phyloP scores from a whole-genome alignment of 2,113 vertebrate species.

The Fulica atra region DNA sequence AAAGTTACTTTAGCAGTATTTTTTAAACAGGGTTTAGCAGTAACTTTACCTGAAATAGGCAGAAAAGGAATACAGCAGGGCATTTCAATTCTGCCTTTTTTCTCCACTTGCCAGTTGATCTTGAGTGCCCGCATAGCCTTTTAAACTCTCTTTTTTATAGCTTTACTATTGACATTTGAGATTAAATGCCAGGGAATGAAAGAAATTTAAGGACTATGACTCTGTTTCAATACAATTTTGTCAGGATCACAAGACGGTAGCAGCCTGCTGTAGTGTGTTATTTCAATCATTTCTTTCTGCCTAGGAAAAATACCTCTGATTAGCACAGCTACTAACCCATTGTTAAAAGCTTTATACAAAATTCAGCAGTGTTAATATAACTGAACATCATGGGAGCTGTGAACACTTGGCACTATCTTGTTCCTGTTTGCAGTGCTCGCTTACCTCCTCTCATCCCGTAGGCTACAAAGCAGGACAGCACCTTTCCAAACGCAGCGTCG shows the following conservation, averaged over 20 bases:
- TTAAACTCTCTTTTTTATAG: conserved; percentile 18
- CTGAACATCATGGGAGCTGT: neutral
- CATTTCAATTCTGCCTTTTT: conserved; percentile 20
- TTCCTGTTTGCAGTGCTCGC: neutral
- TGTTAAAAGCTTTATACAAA: neutral
- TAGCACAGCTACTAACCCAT: neutral
- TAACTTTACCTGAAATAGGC: neutral
- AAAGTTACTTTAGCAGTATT: neutral
- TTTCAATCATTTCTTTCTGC: neutral
- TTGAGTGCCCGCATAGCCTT: neutral
- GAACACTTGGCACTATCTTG: neutral
- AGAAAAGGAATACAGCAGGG: neutral
- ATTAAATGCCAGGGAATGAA: conserved; percentile 29
- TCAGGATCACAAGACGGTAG: neutral
- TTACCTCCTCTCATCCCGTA: neutral
- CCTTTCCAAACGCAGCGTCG: neutral
- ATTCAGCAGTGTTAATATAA: neutral
- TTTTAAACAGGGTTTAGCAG: neutral
- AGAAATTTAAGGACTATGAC: neutral
- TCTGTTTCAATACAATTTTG: neutral
- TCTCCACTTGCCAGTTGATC: neutral
- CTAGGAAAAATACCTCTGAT: neutral
- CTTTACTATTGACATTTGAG: conserved; percentile 17
- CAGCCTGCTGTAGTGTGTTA: neutral
- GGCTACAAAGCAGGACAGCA: neutral